Evolutionary conservation across 2,888 invertebrate species (phyloP).

Genomic region (Ornithoptera priamus): DNA sequence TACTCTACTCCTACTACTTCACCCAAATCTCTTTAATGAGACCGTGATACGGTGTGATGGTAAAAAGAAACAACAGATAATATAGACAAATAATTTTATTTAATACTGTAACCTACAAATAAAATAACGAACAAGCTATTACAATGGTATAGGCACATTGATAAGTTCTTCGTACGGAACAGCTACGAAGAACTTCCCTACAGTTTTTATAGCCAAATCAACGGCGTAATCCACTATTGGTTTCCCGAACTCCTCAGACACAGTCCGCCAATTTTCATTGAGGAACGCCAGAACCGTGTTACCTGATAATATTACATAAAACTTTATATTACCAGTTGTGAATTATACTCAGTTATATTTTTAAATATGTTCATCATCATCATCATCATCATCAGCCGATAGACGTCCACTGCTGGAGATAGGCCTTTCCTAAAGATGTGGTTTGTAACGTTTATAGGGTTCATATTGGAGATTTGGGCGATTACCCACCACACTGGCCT

Average conservation of each 20-base stretch:
- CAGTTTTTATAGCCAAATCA: constrained; percentile 59
- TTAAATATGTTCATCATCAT: no score
- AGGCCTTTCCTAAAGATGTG: no score
- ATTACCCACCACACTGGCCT: no score
- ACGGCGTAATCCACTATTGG: constrained; percentile 71
- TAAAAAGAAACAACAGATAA: constrained; percentile 29
- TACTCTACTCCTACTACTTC: no score
- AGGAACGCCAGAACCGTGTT: constrained; percentile 59
- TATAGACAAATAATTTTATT: not conserved
- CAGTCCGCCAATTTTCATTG: constrained; percentile 67
- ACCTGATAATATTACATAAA: constrained; percentile 51
- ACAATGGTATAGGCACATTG: constrained; percentile 56
- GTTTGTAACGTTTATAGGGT: no score
- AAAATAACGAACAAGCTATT: constrained; percentile 13
- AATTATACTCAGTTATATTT: no score
- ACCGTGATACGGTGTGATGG: no score
- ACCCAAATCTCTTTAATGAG: no score
- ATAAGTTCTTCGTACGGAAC: constrained; percentile 69
- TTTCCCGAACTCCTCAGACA: constrained; percentile 70
- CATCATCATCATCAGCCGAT: no score
- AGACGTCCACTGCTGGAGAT: no score
- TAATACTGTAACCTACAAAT: constrained; percentile 10
- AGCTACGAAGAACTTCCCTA: constrained; percentile 63
- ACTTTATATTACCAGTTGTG: not conserved
- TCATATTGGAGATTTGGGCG: no score